phyloP scores from a whole-genome alignment of 2,888 invertebrate genomes.

The Ochropacha duplaris region DNA sequence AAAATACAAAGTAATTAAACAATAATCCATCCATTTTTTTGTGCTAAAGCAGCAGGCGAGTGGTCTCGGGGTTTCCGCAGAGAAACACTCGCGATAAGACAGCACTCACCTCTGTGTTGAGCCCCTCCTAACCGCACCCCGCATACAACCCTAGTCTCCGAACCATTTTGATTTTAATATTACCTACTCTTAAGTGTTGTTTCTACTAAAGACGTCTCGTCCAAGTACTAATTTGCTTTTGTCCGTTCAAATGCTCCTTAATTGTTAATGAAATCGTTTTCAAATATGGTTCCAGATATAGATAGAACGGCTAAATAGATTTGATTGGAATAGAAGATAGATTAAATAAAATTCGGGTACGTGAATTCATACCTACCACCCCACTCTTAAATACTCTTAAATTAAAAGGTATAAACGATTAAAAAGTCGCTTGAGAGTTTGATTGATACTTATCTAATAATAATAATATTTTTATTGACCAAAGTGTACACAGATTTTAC shows the following conservation, averaged over 20 bases:
- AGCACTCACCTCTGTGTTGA: slow-evolving; percentile 35
- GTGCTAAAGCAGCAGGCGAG: slow-evolving; percentile 47
- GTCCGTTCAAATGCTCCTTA: slow-evolving; percentile 2
- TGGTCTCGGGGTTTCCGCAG: slow-evolving; percentile 73
- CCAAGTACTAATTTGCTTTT: slow-evolving; percentile 76
- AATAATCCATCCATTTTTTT: slow-evolving; percentile 33
- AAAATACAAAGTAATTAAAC: no score
- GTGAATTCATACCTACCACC: no score
- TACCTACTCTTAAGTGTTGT: slow-evolving; percentile 76
- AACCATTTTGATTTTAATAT: slow-evolving; percentile 81
- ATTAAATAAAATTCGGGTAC: no score
- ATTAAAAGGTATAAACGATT: no score
- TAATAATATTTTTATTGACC: no score
- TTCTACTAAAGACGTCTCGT: slow-evolving; percentile 70
- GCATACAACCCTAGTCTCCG: slow-evolving; percentile 37
- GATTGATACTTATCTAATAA: no score
- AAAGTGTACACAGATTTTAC: no score
- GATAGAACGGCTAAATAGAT: no score
- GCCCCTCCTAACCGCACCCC: slow-evolving; percentile 30
- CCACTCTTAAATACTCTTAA: no score
- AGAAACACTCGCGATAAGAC: slow-evolving; percentile 69
- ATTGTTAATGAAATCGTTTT: background rate
- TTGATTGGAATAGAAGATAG: no score
- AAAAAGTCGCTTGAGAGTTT: no score
- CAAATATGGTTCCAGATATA: no score